Evolutionary conservation across 2,888 invertebrate genomes (phyloP).

Genomic region (Tyria jacobaeae): DNA sequence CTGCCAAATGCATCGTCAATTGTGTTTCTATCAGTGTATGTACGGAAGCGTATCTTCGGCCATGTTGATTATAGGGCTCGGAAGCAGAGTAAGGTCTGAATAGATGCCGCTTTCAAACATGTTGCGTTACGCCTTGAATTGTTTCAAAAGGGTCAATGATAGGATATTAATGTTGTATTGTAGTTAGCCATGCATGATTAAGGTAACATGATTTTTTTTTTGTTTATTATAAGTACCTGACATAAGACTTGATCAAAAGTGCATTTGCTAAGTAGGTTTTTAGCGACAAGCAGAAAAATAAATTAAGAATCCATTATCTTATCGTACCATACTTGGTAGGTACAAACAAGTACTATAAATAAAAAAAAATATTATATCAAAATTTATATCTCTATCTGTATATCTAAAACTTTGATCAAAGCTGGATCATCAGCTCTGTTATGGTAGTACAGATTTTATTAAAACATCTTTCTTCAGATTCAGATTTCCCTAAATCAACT

Average conservation of each 20-base stretch:
- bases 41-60: constrained; percentile 47
- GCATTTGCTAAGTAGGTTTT: not conserved
- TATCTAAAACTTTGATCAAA: no score
- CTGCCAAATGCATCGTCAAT: constrained; percentile 26
- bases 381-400: no score
- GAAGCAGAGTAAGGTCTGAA: constrained; percentile 32
- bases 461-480: no score
- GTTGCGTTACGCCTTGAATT: constrained; percentile 41
- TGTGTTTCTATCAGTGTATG: constrained; percentile 39
- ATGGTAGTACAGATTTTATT: no score
- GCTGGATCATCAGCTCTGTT: no score
- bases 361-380: no score
- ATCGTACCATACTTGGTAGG: no score
- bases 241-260: not conserved
- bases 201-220: constrained; percentile 16
- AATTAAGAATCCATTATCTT: no score
- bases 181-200: constrained; percentile 20
- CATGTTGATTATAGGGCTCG: constrained; percentile 41
- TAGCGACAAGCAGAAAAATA: no score
- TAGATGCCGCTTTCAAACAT: constrained; percentile 25
- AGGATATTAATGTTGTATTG: constrained; percentile 37
- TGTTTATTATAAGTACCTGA: not conserved
- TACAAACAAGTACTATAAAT: no score
- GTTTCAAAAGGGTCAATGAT: constrained; percentile 41
- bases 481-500: no score